A percentile compares a stretch with the other conserved stretches of the same genome.
phyloP scores from a whole-genome alignment of 64 coral and sea anemone genomes.

The Stichodactyla mertensii region DNA sequence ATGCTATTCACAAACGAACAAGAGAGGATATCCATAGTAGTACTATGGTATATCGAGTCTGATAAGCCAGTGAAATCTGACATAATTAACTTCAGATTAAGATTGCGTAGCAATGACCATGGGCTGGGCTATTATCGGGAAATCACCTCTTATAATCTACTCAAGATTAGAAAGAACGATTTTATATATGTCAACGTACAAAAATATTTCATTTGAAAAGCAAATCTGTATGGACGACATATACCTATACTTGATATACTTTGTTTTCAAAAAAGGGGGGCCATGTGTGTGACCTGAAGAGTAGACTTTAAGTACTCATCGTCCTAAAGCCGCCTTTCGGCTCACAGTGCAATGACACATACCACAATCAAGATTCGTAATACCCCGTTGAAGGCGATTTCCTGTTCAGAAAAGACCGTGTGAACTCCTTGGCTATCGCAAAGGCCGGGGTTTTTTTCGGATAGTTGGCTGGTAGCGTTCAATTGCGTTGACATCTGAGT shows the following conservation, averaged over 20 bases:
- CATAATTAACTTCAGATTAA: not conserved
- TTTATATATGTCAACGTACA: not conserved
- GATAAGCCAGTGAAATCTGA: not conserved
- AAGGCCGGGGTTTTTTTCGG: not conserved
- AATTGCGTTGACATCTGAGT: not conserved
- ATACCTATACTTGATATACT: not conserved
- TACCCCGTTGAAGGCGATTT: conserved; percentile 24
- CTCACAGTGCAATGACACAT: not conserved
- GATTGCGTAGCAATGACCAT: not conserved
- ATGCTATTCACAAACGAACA: not conserved
- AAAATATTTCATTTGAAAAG: too few species aligned
- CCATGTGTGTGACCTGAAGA: not conserved
- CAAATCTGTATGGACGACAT: too few species aligned
- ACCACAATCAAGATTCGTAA: not conserved
- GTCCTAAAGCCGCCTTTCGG: not conserved
- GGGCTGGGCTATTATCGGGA: not conserved
- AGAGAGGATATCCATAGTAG: not conserved
- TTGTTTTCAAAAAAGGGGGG: not conserved
- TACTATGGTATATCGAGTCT: not conserved
- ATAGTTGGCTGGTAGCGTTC: not conserved
- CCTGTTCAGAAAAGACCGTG: conserved; percentile 11
- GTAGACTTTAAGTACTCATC: not conserved
- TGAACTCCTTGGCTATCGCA: not conserved
- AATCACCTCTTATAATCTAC: not conserved
- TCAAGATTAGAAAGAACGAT: not conserved